phyloP scores from a whole-genome alignment of 37 sponge, comb jelly and placozoan genomes.

The Halichondria panicea region DNA sequence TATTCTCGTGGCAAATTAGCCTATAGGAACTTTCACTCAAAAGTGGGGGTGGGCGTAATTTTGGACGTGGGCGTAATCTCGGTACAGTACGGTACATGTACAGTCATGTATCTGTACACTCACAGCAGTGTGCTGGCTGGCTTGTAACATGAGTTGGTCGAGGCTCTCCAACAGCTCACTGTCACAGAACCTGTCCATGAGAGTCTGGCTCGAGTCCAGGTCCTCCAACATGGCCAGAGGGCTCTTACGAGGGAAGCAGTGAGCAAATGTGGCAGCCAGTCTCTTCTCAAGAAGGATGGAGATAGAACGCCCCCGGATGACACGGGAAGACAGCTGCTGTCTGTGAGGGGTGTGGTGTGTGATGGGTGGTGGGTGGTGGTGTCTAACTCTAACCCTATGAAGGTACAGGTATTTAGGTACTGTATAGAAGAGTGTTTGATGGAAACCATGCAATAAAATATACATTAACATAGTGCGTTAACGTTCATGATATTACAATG shows the following conservation, averaged over 20 bases:
- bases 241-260: constrained; percentile 70
- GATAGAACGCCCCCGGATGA: constrained; percentile 48
- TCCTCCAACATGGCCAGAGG: constrained; percentile 73
- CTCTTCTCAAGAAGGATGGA: constrained; percentile 55
- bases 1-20: no score
- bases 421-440: no score
- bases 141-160: constrained; percentile 43
- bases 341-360: constrained; percentile 9
- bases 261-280: constrained; percentile 31
- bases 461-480: not conserved
- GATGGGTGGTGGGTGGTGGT: no score
- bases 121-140: not conserved
- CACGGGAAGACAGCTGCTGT: constrained; percentile 41
- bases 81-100: no score
- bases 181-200: constrained; percentile 70
- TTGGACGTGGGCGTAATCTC: no score
- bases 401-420: no score
- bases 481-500: not conserved
- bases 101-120: no score
- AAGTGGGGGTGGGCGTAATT: no score
- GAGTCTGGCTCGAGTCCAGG: constrained; percentile 40
- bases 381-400: no score
- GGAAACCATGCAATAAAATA: not conserved
- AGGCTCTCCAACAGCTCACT: constrained; percentile 55
- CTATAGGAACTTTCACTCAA: no score